Base-by-base conservation (phyloP, 2,797 vertebrate genomes). In the Coendou prehensilis region DNA sequence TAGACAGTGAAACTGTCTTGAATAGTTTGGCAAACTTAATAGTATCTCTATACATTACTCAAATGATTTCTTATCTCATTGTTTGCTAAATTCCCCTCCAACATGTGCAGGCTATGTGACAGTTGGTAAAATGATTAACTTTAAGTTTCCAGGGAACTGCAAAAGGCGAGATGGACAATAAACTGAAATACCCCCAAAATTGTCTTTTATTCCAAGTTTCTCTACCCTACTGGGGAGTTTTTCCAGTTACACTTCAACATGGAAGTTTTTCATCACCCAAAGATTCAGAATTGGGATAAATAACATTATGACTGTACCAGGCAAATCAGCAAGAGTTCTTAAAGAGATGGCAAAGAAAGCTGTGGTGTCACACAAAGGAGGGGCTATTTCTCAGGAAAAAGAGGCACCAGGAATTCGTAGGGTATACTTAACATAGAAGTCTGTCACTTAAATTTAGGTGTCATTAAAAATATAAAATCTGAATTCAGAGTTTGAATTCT, bases 201-300 rank as follows among this genome's bases (percentile, higher is more conserved):
- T 61, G 71, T 63, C 50, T 59, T 64, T 91, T 94, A 63, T 57
- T 92, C 59, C 28, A 81, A 41, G 26, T 78, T 64, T 76, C 18
- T 95, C 61, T 63, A 67, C 9, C 13, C 17, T 47, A 37, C 45
- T 50, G 30, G 33, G 59, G n/a, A 94, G 18, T 0, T 9, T 84
- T 63, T 78, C 73, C 59, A 56, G 10, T 56, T 52, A 79, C 50
- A 63, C 45, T 71, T 93, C 79, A 92, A 85, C 63, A 20, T 80
- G 56, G 84, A 92, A 56, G 45, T 64, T 47, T 89, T 85, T 93
- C 18, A 54, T 83, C 84, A 87, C 37, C 30, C 57, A 80, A 87
- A 92, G 93, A 80, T 90, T 47, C 84, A 71, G 64, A 90, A 45
- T 87, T 76, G 87, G 73, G 37, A 52, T 91, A 84, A 92, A 54